Evolutionary conservation across 2,797 vertebrate genomes (phyloP).

Genomic region (Margarornis squamiger): DNA sequence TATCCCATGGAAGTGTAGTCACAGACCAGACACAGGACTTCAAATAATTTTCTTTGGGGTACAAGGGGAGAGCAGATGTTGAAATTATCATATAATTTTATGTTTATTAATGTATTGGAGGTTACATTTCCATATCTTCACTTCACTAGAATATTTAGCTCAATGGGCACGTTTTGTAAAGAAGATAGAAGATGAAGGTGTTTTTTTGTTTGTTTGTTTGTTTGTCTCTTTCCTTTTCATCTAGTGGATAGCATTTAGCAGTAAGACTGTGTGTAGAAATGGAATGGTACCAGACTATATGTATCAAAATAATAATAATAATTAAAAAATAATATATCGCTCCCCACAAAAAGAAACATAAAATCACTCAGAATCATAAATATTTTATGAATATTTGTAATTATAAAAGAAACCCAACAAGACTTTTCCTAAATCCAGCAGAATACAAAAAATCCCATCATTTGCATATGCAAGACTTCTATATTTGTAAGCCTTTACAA

Average conservation of each 20-base stretch:
- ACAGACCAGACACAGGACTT: not conserved
- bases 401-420: not conserved
- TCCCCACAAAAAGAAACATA: accelerated
- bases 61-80: not conserved
- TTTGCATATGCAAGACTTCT: not conserved
- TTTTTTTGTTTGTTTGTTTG: no score
- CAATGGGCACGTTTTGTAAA: not conserved
- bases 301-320: not conserved
- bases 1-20: not conserved
- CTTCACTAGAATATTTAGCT: not conserved
- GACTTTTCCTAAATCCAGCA: not conserved
- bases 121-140: not conserved
- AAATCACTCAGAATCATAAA: not conserved
- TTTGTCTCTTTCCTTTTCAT: no score
- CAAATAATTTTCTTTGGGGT: not conserved
- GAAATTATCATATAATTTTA: not conserved
- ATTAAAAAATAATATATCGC: no score
- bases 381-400: not conserved
- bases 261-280: not conserved
- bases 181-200: no score
- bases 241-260: not conserved
- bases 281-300: not conserved
- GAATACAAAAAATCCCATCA: not conserved
- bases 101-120: not conserved
- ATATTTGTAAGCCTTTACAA: not conserved